phyloP scores from a whole-genome alignment of 2,797 vertebrate species.

The Macropodus opercularis region DNA sequence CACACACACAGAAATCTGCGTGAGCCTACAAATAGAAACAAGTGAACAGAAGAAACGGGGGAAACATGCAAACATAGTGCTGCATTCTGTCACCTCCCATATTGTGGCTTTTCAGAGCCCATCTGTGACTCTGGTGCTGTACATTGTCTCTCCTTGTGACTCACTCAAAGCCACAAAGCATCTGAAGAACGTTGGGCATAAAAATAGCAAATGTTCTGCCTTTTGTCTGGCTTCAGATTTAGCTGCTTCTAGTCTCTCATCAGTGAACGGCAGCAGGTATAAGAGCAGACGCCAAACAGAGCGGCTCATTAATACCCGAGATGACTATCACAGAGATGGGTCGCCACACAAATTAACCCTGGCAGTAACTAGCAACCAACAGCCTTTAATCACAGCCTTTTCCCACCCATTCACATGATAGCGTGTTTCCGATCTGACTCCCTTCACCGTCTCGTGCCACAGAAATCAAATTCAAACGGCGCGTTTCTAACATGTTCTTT shows the following conservation, averaged over 20 bases:
- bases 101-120: conserved; percentile 24
- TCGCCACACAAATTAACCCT: conserved; percentile 76
- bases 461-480: background rate
- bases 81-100: conserved; percentile 26
- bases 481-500: conserved; percentile 2
- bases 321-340: conserved; percentile 80
- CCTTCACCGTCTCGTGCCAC: conserved; percentile 11
- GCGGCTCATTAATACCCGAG: conserved; percentile 82
- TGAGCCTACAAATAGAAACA: conserved; percentile 35
- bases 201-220: conserved; percentile 42
- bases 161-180: conserved; percentile 6
- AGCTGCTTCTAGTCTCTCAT: conserved; percentile 46
- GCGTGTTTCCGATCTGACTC: conserved; percentile 21
- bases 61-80: conserved; percentile 29
- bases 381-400: conserved; percentile 77
- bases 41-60: conserved; percentile 10
- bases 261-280: conserved; percentile 67
- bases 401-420: conserved; percentile 19
- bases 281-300: conserved; percentile 72
- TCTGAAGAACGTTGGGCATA: conserved; percentile 30
- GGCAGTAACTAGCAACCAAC: conserved; percentile 80
- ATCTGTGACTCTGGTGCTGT: conserved; percentile 24
- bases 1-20: conserved; percentile 34
- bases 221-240: conserved; percentile 35
- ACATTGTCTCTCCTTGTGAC: conserved; percentile 22